Base-by-base conservation (phyloP, 2,113 vertebrate species). In the Trogon melanurus region DNA sequence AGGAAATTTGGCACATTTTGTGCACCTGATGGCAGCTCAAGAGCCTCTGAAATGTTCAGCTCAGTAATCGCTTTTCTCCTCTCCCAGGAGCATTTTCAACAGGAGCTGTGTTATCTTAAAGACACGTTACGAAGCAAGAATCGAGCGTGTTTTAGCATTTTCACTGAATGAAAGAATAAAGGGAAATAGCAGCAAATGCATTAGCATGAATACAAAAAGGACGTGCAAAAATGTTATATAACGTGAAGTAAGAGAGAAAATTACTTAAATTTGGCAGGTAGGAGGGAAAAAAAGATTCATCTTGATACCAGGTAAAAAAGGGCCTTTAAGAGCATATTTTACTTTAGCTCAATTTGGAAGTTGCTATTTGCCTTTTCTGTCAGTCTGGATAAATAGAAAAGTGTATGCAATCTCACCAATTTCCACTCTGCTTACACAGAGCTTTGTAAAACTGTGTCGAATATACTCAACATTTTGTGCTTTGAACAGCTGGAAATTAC, bases 11-110 rank as follows among this genome's bases (percentile, higher is more conserved):
- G 65, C 61, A 57, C 32, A 65, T 92, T 91, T 79, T 41, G 22
- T 91, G 34, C 79, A 84, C 83, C 79, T 93, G 76, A 56, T 67
- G 69, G 80, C 75, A 83, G 85, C 76, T 93, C 62, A 86, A 93
- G 72, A 74, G 57, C 57, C 85, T 82, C 73, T 60, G 83, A 93
- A 93, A 83, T 19, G 69, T 93, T 95, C 92, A 89, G 65, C 76
- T 94, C 85, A 2, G 75, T 89, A 93, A 91, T 96, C 9, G 0
- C 79, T 86, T 93, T 80, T 86, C 73, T 85, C 29, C 48, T 95
- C 54, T 90, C 48, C 34, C n/a, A 51, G 79, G 75, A 93, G 66
- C 4, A 1, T 86, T 91, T 94, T 83, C 71, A 71, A 45, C 51
- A 75, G 81, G 80, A 85, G 70, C 84, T 36, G 13, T 75, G 76